Conservation (phyloP, 2,888 invertebrate species). For the Barypeithes pellucidus region DNA sequence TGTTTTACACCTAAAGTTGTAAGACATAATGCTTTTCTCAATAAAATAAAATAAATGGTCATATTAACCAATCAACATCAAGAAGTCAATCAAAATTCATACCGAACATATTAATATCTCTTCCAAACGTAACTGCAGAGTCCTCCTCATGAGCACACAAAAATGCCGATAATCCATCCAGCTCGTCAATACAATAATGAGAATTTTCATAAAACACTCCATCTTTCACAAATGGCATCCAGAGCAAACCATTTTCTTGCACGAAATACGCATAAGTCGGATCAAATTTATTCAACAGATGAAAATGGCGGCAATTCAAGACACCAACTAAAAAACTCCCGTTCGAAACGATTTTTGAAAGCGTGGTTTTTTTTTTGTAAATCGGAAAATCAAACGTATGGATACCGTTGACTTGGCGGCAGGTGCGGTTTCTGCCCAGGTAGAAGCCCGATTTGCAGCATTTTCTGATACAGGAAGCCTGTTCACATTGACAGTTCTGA, state of each 20-base stretch:
- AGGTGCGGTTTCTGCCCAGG: conserved; percentile 34
- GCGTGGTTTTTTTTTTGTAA: conserved; percentile 30
- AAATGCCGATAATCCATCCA: conserved; percentile 55
- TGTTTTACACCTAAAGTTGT: no score
- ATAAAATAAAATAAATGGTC: no score
- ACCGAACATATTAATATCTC: conserved; percentile 39
- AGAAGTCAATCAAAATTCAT: no score
- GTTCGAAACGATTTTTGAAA: conserved; percentile 25
- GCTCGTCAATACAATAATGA: conserved; percentile 58
- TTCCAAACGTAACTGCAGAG: background rate
- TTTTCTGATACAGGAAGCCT: conserved; percentile 55
- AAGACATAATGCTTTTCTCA: no score
- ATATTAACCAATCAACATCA: no score
- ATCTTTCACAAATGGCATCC: conserved; percentile 49
- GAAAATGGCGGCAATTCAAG: conserved; percentile 43
- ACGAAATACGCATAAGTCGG: conserved; percentile 56
- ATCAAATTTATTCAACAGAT: conserved; percentile 19
- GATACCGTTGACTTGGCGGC: conserved; percentile 47
- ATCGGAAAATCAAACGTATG: conserved; percentile 48
- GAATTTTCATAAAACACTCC: conserved; percentile 50
- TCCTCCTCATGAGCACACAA: conserved; percentile 52
- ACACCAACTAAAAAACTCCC: conserved; percentile 45
- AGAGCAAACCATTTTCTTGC: conserved; percentile 59
- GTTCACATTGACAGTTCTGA: conserved; percentile 53
- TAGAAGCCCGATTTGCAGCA: conserved; percentile 58